Evolutionary conservation across 2,888 invertebrate species (phyloP), one percentile per base, ranked within the genome.

Genomic region (Lasioglossum calceatum): DNA sequence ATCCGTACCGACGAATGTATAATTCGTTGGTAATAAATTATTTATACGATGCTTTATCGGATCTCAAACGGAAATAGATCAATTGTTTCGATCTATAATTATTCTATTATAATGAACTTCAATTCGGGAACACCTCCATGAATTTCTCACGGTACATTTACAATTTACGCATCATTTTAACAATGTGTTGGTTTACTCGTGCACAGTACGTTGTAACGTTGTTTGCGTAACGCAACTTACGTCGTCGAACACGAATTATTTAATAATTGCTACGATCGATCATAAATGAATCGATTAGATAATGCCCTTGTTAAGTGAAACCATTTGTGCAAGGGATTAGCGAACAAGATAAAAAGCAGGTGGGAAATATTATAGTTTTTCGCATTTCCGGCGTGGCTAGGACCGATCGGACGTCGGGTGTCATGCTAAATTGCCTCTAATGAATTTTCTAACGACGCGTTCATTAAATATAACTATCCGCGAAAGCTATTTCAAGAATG

Each of bases 401-500:
- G 27, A n/a, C 32, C 70, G 27, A 27, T 19, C 36, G 32, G 27
- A 7, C 47, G 44, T 47, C 10, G 0, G 27, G n/a, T 47, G 67
- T 77, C 44, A 7, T 36, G 44, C n/a, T 32, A 42, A 47, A 47
- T 77, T 47, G 36, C 32, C 16, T 10, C 36, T 23, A 44, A 67
- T 61, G 42, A 47, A 64, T 47, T 47, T 77, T 27, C 64, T 44
- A 64, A 44, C 23, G 14, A 32, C 32, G 14, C 36, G 44, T 44
- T 77, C 67, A 67, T 64, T 36, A 77, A 77, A 64, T 50, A 32
- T 23, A 39, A 47, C 47, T 72, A 50, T n/a, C 27, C 7, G 54
- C 32, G 76, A 67, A 44, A 32, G 76, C 16, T 3, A 79, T 64
- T 76, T 42, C 19, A 47, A 36, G 42, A 64, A 77, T 64, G 36